Percentiles rank a stretch among this genome's conserved stretches.
These are phyloP conservation scores for Nasonia oneida DNA, from an alignment of 2,888 invertebrate genomes.

Conservation along the genomic window DNA sequence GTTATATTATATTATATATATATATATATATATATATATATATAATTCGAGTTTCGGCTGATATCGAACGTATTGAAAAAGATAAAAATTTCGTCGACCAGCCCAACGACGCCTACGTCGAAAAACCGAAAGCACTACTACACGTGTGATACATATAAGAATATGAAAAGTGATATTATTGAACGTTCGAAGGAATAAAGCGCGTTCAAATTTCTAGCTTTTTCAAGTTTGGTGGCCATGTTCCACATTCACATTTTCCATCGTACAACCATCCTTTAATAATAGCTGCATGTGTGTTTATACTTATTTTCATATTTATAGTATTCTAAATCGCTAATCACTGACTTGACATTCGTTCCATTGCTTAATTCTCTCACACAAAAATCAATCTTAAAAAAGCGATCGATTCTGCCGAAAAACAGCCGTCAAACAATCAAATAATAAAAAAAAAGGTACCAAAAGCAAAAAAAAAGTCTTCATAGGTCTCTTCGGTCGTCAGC, in stretches of 20 bases:
- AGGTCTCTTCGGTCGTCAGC: slow-evolving; percentile 3
- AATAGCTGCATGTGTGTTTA: neutral
- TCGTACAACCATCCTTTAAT: slow-evolving; percentile 15
- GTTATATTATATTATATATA: neutral
- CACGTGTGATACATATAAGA: too few relatives aligned
- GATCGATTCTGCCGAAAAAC: neutral
- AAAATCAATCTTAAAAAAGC: neutral
- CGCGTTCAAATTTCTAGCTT: slow-evolving; percentile 74
- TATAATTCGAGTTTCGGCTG: neutral
- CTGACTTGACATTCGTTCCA: slow-evolving; percentile 13
- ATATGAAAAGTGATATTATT: too few relatives aligned
- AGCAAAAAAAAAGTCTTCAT: neutral
- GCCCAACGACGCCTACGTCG: slow-evolving; percentile 51
- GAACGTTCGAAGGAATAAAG: neutral
- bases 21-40: neutral
- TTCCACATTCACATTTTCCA: slow-evolving; percentile 56
- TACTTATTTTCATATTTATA: neutral
- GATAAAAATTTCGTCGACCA: slow-evolving; percentile 2
- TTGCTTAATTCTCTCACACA: slow-evolving; percentile 10
- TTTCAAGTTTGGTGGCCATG: slow-evolving; percentile 75
- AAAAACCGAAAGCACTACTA: slow-evolving; percentile 69
- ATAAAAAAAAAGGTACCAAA: neutral
- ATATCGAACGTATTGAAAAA: slow-evolving; percentile 10
- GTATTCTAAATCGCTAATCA: slow-evolving; percentile 1
- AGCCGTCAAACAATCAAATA: neutral